Base-by-base conservation (phyloP, 2,888 invertebrate genomes). In the Philereme transversata region DNA sequence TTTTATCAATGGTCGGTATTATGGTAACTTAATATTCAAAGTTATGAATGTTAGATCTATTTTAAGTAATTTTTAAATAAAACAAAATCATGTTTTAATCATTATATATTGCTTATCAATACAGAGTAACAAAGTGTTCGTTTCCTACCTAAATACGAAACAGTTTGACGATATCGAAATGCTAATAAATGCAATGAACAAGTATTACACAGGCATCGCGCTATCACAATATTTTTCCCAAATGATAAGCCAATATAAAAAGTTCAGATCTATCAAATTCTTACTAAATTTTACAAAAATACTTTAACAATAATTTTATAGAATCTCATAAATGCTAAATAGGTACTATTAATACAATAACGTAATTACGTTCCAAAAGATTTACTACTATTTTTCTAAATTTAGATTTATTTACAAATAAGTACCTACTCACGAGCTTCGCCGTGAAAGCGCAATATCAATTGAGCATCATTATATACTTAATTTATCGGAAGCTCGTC, bases 31-130 rank as follows among this genome's bases (percentile, higher is more conserved):
- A 22, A 2, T 22, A 22, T 22, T 22, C 22, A 22, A 2, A 40
- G 40, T 40, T 40, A 6, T 40, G 7, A 40, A 40, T 40, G 40
- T 36, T 36, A 36, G 36, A 4, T 36, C 36, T 36, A 6, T 3
- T 7, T 36, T 36, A 40, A 7, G 43, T 22, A 22, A 10, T 10
- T 5, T 43, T 4, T 48, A 53, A 79, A 72, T 76, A 60, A 81
- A 77, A 81, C 70, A 67, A 79, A 53, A 69, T 60, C 51, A 67
- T 77, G 73, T 60, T 84, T 90, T 86, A 88, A 87, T 90, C 80
- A 84, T 86, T 85, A 90, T 91, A 92, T 92, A 92, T 92, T 91
- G 91, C 91, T 91, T 92, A 92, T 87, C 88, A 88, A 82, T 90
- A 91, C 84, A 87, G 85, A 88, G 84, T 88, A 91, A 91, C 90